Conservation (phyloP, 64 coral and sea anemone genomes). For the Porites lutea region DNA sequence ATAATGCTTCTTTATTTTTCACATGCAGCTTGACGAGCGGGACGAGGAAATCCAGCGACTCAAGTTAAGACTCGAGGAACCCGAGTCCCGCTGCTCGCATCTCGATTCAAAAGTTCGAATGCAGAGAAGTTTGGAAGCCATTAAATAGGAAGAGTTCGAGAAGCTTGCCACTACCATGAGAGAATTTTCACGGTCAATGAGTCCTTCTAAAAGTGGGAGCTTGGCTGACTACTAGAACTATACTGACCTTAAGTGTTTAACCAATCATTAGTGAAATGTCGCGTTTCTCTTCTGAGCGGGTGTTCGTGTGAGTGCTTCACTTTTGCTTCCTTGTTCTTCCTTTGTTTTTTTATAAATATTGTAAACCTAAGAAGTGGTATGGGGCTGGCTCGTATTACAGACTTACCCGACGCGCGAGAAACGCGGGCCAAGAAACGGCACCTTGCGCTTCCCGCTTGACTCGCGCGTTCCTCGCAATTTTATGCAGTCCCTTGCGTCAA, state of each 20-base stretch:
- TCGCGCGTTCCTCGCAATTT: too few species aligned
- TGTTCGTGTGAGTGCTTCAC: background rate
- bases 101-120: constrained; percentile 93
- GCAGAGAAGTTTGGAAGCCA: constrained; percentile 94
- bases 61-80: constrained; percentile 81
- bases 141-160: constrained; percentile 99
- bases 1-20: background rate
- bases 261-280: background rate
- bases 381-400: too few species aligned
- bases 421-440: too few species aligned
- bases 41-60: constrained; percentile 84
- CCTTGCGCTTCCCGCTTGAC: too few species aligned
- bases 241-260: background rate
- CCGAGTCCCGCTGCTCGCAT: constrained; percentile 76
- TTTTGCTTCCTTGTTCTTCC: too few species aligned
- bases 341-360: background rate
- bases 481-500: too few species aligned
- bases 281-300: background rate
- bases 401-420: too few species aligned
- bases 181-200: constrained; percentile 86
- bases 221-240: constrained; percentile 3
- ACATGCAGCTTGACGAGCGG: constrained; percentile 88
- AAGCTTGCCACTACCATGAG: constrained; percentile 97
- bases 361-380: too few species aligned
- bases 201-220: constrained; percentile 69